phyloP scores from a whole-genome alignment of 2,888 invertebrate genomes.

The Rhingia campestris region DNA sequence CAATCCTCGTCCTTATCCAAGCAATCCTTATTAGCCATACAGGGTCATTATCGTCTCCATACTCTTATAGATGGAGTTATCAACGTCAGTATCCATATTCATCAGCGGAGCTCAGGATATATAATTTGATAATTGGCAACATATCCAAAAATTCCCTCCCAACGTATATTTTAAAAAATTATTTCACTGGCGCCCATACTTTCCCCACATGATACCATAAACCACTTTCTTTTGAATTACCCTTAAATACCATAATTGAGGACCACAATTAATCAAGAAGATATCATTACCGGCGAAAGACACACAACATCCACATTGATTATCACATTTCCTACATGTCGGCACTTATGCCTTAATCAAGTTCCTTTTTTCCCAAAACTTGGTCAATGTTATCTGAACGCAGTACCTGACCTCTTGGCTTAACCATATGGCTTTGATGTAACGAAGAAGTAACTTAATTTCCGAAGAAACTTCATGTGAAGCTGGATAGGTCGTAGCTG shows the following conservation, averaged over 20 bases:
- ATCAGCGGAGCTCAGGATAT: no score
- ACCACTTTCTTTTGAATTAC: constrained; percentile 23
- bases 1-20: no score
- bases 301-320: constrained; percentile 29
- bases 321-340: constrained; percentile 31
- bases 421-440: not conserved
- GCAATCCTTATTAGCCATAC: no score
- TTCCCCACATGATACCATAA: no score
- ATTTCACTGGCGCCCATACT: no score
- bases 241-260: constrained; percentile 28
- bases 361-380: constrained; percentile 35
- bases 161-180: no score
- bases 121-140: no score
- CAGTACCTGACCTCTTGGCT: not conserved
- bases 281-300: constrained; percentile 19
- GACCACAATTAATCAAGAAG: constrained; percentile 51
- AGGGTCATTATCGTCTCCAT: no score
- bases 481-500: constrained; percentile 4
- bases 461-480: constrained; percentile 33
- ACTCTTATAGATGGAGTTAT: no score
- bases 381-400: constrained; percentile 7
- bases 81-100: no score
- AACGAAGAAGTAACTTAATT: constrained; percentile 29
- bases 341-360: constrained; percentile 28
- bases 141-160: no score